Base-by-base conservation (phyloP, 2,113 vertebrate species). In the Passer domesticus region DNA sequence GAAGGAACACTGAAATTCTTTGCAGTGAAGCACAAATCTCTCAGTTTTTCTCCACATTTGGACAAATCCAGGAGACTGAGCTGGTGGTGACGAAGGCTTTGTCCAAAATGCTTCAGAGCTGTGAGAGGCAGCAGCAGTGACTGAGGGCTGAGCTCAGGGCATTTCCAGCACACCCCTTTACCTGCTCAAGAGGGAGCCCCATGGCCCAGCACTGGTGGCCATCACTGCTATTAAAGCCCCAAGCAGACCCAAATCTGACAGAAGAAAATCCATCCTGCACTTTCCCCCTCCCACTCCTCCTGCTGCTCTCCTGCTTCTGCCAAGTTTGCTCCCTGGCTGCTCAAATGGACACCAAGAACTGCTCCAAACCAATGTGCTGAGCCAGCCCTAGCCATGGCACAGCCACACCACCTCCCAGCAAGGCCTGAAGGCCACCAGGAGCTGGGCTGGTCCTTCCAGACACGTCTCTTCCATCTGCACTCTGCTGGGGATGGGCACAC, bases 331-430 rank as follows among this genome's bases (percentile, higher is more conserved):
- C 47, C 6, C 2, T 25, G 28, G 62, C 56, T 70, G 35, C 27
- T 33, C 63, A 62, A 56, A 66, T 28, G 56, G 56, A 53, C 66
- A 47, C 33, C 60, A 82, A 52, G 39, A 81, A 35, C 28, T 3
- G 4, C 74, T 74, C 60, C 28, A 88, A 78, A 67, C 19, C 67
- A 37, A 22, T 0, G 0, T 15, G 41, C 69, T 66, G 56, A 81
- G 39, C 31, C 55, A 69, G 50, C 10, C 69, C 46, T 27, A 6
- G 23, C 46, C 46, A 13, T 0, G 0, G 41, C 2, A 4, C 3
- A 6, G 39, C 41, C 64, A 64, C 16, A 39, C 10, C 20, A 19
- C 6, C 49, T 83, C 62, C 58, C 25, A 5, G 14, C 56, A 35
- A 7, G 30, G 16, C 55, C 43, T 21, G 47, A 52, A 43, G 52